Percentiles rank a stretch among this genome's conserved stretches.
phyloP scores from a whole-genome alignment of 30 jellyfish, hydroid and myxozoan genomes.

The Cassiopea andromeda region DNA sequence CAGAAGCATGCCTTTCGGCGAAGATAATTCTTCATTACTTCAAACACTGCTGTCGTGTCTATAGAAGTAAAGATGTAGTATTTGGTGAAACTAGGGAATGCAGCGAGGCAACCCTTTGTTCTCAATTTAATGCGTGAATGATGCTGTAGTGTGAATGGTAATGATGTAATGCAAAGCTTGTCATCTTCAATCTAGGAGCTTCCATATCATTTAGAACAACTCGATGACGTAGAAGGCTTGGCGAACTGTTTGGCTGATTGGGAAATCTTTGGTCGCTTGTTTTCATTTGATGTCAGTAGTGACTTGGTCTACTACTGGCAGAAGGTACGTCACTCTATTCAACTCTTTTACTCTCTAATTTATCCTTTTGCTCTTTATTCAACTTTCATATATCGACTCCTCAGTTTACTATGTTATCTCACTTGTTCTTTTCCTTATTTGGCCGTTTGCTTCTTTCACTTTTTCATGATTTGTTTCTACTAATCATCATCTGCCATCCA shows the following conservation, averaged over 20 bases:
- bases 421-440: too few relatives aligned
- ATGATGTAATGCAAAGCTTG: background rate
- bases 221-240: constrained; percentile 62
- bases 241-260: constrained; percentile 73
- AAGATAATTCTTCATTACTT: too few relatives aligned
- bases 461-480: background rate
- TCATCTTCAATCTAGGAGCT: constrained; percentile 29
- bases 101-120: too few relatives aligned
- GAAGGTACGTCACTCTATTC: constrained; percentile 17
- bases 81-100: too few relatives aligned
- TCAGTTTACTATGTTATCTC: too few relatives aligned
- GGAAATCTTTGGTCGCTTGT: constrained; percentile 66
- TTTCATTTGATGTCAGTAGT: constrained; percentile 70
- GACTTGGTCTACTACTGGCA: constrained; percentile 75
- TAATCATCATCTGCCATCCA: background rate
- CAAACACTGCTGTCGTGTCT: too few relatives aligned
- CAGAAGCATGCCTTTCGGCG: too few relatives aligned
- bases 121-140: too few relatives aligned
- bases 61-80: too few relatives aligned
- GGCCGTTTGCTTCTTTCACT: background rate
- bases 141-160: too few relatives aligned
- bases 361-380: background rate
- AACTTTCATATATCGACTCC: too few relatives aligned
- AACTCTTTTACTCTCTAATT: background rate
- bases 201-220: constrained; percentile 75